Evolutionary conservation across 2,113 vertebrate species (phyloP), one percentile per base, ranked within the genome.

Genomic region (Conger conger): DNA sequence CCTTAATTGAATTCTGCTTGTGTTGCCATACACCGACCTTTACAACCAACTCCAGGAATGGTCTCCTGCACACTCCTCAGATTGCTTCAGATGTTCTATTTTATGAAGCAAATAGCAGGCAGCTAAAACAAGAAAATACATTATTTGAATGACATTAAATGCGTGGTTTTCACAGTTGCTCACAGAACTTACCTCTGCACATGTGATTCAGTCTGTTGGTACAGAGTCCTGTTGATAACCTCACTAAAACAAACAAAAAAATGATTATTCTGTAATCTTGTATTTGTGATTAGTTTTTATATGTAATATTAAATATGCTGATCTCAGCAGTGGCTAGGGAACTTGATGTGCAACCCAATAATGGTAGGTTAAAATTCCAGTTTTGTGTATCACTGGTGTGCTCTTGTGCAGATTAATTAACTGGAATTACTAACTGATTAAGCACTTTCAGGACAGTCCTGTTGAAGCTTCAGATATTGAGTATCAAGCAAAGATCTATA

Each of bases 1-100:
- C 88, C 80, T 60, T 80, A 87, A 84, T 78, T 15, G 13, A 36
- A 53, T 15, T 38, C n/a, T 76, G 20, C 36, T 60, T 30, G 13
- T 4, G 33, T 4, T 79, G 38, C 68, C 68, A 73, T 30, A 73
- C n/a, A 73, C 68, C 33, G n/a, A 73, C 68, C 11, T 73, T n/a
- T 73, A 13, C 11, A 8, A 23, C n/a, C n/a, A 30, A 11, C 68
- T 33, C 9, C 9, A 73, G 27, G 68, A 73, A 73, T 30, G 68
- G 68, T 11, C n/a, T 13, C n/a, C 68, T 33, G n/a, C n/a, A 33
- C 57, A 73, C 9, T 33, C 33, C 33, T n/a, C 13, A 73, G 27
- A 33, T 73, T 33, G n/a, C 68, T 33, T 73, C 57, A 63, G 57
- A 33, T 73, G 27, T 73, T 17, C 68, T 73, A 30, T 33, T n/a